These are phyloP conservation scores for Gadus chalcogrammus DNA, from an alignment of 2,113 vertebrate species.

Conservation along the genomic window DNA sequence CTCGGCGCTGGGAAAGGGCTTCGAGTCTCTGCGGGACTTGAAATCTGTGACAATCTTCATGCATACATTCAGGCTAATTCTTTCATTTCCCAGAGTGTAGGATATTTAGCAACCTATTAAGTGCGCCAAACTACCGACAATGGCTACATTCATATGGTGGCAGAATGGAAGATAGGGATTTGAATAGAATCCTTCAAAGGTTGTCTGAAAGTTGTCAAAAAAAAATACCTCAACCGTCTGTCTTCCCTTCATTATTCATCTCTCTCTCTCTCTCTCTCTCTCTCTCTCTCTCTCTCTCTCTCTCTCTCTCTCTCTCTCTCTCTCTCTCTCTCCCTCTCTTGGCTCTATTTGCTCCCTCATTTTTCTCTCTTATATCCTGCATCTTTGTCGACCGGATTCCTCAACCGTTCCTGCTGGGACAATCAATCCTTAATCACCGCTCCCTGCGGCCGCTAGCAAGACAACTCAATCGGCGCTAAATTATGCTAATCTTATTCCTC, in stretches of 20 bases:
- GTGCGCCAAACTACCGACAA: not conserved
- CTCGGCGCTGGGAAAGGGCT: not conserved
- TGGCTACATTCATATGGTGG: not conserved
- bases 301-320: conserved; percentile 5
- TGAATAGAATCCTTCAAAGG: not conserved
- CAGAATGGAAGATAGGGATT: not conserved
- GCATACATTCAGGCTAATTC: not conserved
- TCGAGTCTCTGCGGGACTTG: not conserved
- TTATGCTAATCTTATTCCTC: conserved; percentile 77
- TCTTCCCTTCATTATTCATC: conserved; percentile 1
- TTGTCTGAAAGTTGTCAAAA: not conserved
- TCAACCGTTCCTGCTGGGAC: conserved; percentile 59
- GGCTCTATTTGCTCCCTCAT: not conserved
- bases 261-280: conserved; percentile 1
- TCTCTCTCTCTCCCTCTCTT: conserved; percentile 3
- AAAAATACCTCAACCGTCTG: conserved; percentile 5
- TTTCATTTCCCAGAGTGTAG: not conserved
- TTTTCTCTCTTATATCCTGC: conserved; percentile 3
- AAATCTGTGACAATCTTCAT: not conserved
- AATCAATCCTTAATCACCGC: conserved; percentile 69
- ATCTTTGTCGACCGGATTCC: conserved; percentile 47
- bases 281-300: not conserved
- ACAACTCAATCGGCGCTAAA: conserved; percentile 71
- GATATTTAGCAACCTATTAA: not conserved
- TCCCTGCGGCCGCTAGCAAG: conserved; percentile 51